These are phyloP conservation scores for Pygocentrus nattereri DNA, from an alignment of 2,797 vertebrate species.

Conservation along the genomic window DNA sequence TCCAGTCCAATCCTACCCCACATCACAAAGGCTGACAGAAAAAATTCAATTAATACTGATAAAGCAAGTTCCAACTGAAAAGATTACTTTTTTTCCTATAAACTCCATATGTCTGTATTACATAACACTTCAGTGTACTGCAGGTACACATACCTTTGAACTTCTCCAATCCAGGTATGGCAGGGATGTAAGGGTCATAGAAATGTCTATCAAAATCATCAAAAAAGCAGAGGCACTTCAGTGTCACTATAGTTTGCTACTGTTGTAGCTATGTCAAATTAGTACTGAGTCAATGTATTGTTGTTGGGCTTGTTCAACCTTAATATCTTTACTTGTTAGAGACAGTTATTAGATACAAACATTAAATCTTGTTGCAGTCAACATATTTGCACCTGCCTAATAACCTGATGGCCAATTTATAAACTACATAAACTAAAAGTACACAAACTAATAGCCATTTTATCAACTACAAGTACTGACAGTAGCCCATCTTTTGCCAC, in stretches of 20 bases:
- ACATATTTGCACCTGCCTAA: background rate
- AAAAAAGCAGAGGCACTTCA: conserved; percentile 26
- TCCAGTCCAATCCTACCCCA: background rate
- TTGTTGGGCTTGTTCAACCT: background rate
- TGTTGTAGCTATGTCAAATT: background rate
- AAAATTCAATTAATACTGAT: background rate
- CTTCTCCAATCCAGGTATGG: conserved; percentile 69
- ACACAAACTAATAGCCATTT: too few relatives aligned
- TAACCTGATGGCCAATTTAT: too few relatives aligned
- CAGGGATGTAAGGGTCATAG: conserved; percentile 69
- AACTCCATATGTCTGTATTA: background rate
- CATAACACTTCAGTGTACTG: conserved; percentile 15
- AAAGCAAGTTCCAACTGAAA: background rate
- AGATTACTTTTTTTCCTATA: background rate
- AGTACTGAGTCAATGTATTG: background rate
- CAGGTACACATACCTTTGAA: conserved; percentile 69
- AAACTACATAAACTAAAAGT: too few relatives aligned
- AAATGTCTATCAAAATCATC: conserved; percentile 67
- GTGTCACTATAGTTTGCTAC: background rate
- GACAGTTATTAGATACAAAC: background rate
- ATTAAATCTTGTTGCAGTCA: background rate
- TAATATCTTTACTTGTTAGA: background rate
- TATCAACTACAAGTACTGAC: background rate
- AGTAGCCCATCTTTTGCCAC: background rate
- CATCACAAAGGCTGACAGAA: background rate